Evolutionary conservation across 2,113 vertebrate species (phyloP).

Genomic region (Pelusios castaneus): DNA sequence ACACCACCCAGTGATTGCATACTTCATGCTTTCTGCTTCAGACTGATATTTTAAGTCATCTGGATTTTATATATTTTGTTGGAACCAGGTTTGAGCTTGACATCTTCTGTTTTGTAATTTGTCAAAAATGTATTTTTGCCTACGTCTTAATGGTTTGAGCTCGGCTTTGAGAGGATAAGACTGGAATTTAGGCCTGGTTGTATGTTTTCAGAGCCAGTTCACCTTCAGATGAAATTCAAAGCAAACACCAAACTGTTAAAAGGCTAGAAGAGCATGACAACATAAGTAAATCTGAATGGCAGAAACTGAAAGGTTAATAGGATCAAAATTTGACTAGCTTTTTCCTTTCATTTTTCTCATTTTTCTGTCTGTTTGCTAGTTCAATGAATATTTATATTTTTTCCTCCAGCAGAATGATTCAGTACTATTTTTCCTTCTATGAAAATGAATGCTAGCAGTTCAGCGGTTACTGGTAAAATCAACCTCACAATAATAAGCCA

Average conservation of each 20-base stretch:
- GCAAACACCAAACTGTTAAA: rapidly evolving
- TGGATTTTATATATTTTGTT: neutral
- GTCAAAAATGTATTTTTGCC: neutral
- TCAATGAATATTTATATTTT: neutral
- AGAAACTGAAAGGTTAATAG: neutral
- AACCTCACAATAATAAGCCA: neutral
- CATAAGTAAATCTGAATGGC: neutral
- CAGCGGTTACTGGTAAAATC: neutral
- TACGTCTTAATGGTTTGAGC: neutral
- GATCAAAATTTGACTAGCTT: neutral
- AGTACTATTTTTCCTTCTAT: neutral
- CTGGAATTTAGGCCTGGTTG: neutral
- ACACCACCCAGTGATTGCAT: rapidly evolving
- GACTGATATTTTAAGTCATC: neutral
- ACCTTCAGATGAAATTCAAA: neutral
- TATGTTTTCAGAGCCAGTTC: neutral
- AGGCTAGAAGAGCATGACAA: neutral
- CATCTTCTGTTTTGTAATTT: neutral
- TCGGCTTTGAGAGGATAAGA: rapidly evolving
- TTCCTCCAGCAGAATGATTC: neutral
- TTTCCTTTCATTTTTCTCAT: neutral
- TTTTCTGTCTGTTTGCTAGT: neutral
- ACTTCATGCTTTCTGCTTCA: neutral
- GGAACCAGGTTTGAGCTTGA: neutral
- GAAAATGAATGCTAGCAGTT: neutral